Percentiles rank a stretch among this genome's conserved stretches.
Conservation (phyloP, 1,140 invertebrate species). For the Drosophila arizonae region DNA sequence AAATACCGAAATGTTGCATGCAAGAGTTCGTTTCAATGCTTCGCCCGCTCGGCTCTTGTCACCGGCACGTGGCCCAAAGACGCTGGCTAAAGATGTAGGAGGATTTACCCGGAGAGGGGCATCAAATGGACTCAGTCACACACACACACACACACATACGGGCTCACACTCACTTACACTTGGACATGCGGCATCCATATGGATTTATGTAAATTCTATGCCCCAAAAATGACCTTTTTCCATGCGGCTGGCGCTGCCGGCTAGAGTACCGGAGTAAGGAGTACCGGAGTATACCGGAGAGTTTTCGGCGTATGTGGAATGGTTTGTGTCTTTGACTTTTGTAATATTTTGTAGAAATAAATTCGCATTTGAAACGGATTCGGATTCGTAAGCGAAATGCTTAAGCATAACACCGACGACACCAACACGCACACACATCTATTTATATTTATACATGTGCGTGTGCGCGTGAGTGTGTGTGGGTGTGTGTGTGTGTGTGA, state of each 20-base stretch:
- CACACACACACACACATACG: conserved; percentile 2
- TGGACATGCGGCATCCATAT: conserved; percentile 70
- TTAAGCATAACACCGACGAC: conserved; percentile 67
- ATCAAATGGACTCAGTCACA: conserved; percentile 59
- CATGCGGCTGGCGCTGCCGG: conserved; percentile 38
- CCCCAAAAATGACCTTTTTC: conserved; percentile 80
- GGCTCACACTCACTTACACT: conserved; percentile 14
- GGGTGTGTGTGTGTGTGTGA: conserved; percentile 24
- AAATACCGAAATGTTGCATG: conserved; percentile 53
- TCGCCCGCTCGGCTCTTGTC: conserved; percentile 30
- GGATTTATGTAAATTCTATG: conserved; percentile 83
- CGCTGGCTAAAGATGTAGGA: conserved; percentile 28
- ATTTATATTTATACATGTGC: conserved; percentile 33
- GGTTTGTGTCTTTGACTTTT: conserved; percentile 78
- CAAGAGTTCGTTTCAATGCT: conserved; percentile 31
- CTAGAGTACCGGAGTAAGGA: not conserved
- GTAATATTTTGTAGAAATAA: conserved; percentile 82
- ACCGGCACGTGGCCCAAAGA: conserved; percentile 50
- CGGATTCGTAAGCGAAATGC: conserved; percentile 78
- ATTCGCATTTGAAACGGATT: conserved; percentile 82
- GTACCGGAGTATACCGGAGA: conserved; percentile 12
- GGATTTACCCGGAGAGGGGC: conserved; percentile 14
- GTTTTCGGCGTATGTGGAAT: conserved; percentile 7
- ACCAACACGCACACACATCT: conserved; percentile 39
- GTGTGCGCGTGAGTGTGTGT: conserved; percentile 11